A percentile compares a stretch with the other conserved stretches of the same genome.
These are phyloP conservation scores for Nycticorax nycticorax DNA, from an alignment of 2,113 vertebrate genomes.

Conservation along the genomic window DNA sequence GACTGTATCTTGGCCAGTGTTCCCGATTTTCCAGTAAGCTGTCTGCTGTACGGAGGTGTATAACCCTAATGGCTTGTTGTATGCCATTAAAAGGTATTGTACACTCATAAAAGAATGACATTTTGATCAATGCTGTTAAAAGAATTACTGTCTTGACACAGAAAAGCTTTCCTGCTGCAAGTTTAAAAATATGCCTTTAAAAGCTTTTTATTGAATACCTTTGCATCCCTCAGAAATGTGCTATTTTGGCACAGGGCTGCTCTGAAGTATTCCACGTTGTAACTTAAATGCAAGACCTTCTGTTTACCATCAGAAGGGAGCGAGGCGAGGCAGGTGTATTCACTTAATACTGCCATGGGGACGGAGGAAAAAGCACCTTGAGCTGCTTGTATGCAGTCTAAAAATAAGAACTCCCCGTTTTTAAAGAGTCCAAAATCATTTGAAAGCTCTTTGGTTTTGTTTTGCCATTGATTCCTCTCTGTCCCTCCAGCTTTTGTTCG, in stretches of 20 bases:
- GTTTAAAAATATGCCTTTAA: slow-evolving; percentile 91
- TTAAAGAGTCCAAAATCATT: slow-evolving; percentile 57
- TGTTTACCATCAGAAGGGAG: slow-evolving; percentile 71
- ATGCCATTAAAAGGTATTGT: slow-evolving; percentile 93
- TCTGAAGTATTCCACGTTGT: slow-evolving; percentile 70
- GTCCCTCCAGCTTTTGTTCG: slow-evolving; percentile 57
- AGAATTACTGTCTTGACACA: slow-evolving; percentile 97
- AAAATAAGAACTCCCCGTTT: slow-evolving; percentile 63
- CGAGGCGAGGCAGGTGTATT: slow-evolving; percentile 36
- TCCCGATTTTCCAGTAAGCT: slow-evolving; percentile 82
- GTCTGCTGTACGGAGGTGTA: slow-evolving; percentile 78
- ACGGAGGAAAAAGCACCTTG: slow-evolving; percentile 51
- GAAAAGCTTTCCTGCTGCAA: slow-evolving; percentile 93
- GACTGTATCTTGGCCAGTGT: slow-evolving; percentile 73
- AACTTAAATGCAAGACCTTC: slow-evolving; percentile 69
- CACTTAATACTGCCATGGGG: slow-evolving; percentile 62
- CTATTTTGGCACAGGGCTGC: slow-evolving; percentile 82
- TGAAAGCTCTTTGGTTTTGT: slow-evolving; percentile 65
- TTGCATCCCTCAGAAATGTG: slow-evolving; percentile 85
- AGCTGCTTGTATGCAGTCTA: slow-evolving; percentile 39
- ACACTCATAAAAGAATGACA: slow-evolving; percentile 94
- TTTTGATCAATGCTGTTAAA: slow-evolving; percentile 95
- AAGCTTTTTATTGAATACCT: slow-evolving; percentile 93
- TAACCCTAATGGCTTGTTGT: slow-evolving; percentile 89
- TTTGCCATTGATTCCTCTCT: slow-evolving; percentile 59